Percentiles rank a stretch among this genome's conserved stretches.
These are phyloP conservation scores for Rhyacophila evoluta DNA, from an alignment of 2,888 invertebrate species.

Conservation along the genomic window DNA sequence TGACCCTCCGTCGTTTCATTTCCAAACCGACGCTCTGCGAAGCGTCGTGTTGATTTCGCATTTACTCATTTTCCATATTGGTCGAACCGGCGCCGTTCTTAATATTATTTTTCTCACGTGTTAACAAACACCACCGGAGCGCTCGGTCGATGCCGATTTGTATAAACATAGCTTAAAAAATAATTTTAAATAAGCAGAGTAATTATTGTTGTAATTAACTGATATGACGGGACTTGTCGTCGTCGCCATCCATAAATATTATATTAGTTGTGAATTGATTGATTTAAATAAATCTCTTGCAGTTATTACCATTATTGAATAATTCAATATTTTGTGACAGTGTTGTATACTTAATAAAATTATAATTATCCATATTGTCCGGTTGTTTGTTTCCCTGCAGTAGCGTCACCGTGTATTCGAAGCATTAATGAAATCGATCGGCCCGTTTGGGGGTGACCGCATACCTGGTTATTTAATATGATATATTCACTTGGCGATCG, in stretches of 20 bases:
- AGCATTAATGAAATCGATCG: conserved; percentile 11
- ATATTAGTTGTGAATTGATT: conserved; percentile 34
- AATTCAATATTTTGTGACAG: conserved; percentile 43
- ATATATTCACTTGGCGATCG: conserved; percentile 9
- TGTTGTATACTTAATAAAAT: conserved; percentile 35
- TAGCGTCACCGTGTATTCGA: conserved; percentile 15
- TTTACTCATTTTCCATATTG: conserved; percentile 13
- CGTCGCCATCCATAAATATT: conserved; percentile 35
- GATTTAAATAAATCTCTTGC: conserved; percentile 46
- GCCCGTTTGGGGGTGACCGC: background rate
- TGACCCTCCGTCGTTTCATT: background rate
- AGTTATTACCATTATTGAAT: conserved; percentile 43
- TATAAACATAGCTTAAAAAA: conserved; percentile 50
- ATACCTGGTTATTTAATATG: background rate
- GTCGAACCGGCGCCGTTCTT: background rate
- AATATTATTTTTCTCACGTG: background rate
- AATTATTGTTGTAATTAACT: conserved; percentile 40
- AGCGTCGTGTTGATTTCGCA: conserved; percentile 3
- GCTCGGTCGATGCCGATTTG: conserved; percentile 32
- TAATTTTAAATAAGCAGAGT: conserved; percentile 49
- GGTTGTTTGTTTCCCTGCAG: conserved; percentile 14
- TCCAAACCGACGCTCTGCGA: background rate
- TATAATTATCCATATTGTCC: conserved; percentile 20
- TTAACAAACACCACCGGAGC: conserved; percentile 10
- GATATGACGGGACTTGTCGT: conserved; percentile 33